phyloP scores from a whole-genome alignment of 53 echinoderm and acorn worm species.

The Henricia sp. region DNA sequence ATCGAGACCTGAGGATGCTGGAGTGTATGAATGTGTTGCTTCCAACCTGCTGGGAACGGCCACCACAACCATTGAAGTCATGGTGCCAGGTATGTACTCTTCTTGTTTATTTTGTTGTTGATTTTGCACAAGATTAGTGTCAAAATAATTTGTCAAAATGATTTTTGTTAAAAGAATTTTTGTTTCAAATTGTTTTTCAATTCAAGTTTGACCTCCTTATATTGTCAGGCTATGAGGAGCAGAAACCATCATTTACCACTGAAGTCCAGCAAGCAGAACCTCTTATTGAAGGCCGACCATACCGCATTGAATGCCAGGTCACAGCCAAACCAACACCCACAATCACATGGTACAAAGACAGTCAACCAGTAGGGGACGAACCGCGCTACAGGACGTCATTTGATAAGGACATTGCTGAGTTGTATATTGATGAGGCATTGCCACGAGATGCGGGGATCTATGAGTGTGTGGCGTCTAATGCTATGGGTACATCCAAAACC shows the following conservation, averaged over 20 bases:
- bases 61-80: no score
- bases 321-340: slow-evolving; percentile 75
- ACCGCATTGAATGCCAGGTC: slow-evolving; percentile 69
- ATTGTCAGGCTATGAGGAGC: slow-evolving; percentile 38
- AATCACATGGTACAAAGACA: slow-evolving; percentile 95
- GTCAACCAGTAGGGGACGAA: slow-evolving; percentile 72
- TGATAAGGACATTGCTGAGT: slow-evolving; percentile 79
- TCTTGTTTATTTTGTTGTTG: no score
- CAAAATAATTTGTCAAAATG: no score
- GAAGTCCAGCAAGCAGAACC: slow-evolving; percentile 12
- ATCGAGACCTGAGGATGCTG: no score
- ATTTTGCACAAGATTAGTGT: no score
- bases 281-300: slow-evolving; percentile 4
- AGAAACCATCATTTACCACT: background rate
- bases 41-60: no score
- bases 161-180: no score
- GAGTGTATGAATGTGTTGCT: no score
- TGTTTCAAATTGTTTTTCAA: no score
- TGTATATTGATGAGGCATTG: slow-evolving; percentile 70
- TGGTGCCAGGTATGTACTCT: slow-evolving; percentile 90
- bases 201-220: background rate
- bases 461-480: slow-evolving; percentile 86
- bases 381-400: slow-evolving; percentile 73
- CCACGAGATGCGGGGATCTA: slow-evolving; percentile 79
- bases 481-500: slow-evolving; percentile 79